Evolutionary conservation across 2,797 vertebrate genomes (phyloP), one percentile per base, ranked within the genome.

Genomic region (Thaleichthys pacificus): DNA sequence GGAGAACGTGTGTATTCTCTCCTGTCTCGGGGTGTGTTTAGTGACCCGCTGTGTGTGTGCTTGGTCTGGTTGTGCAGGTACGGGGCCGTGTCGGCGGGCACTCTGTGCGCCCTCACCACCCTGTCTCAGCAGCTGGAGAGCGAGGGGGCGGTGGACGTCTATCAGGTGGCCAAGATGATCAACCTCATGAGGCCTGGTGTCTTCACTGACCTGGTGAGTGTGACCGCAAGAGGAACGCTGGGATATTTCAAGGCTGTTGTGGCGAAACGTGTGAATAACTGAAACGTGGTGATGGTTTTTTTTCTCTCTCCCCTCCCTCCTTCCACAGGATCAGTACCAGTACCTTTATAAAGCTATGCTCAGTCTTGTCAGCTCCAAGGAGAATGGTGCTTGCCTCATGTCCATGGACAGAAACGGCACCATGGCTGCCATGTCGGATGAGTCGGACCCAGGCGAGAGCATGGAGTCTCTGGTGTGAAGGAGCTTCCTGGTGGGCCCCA

Each of bases 341-440:
- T 97, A 96, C 90, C 94, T 97, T 84, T 97, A 97, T 77, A 95
- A 95, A 93, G 95, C 95, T 85, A 94, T 98, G 93, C 95, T 98
- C 83, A 98, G 96, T 90, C 91, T 97, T 86, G 88, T 96, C 89
- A 94, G 94, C 94, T 94, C 93, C 91, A 95, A 95, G 87, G 96
- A 97, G 77, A 95, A 93, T 60, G 90, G 93, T 85, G 94, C 86
- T 0, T 91, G 92, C 79, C 90, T 89, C 84, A 86, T 93, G 92
- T 86, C 92, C 72, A 89, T 93, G 91, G 95, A 97, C 92, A 93
- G 89, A 90, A 96, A 96, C 0, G 95, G 95, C 89, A 94, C 94
- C 81, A 89, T 95, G 88, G 88, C 92, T 71, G 80, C 86, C 67
- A 89, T 93, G 77, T 95, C 92, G 11, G 94, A 97, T 0, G 94